Percentiles rank a stretch among this genome's conserved stretches.
These are phyloP conservation scores for Seira sanloemensis DNA, from an alignment of 2,888 invertebrate species.

Conservation along the genomic window DNA sequence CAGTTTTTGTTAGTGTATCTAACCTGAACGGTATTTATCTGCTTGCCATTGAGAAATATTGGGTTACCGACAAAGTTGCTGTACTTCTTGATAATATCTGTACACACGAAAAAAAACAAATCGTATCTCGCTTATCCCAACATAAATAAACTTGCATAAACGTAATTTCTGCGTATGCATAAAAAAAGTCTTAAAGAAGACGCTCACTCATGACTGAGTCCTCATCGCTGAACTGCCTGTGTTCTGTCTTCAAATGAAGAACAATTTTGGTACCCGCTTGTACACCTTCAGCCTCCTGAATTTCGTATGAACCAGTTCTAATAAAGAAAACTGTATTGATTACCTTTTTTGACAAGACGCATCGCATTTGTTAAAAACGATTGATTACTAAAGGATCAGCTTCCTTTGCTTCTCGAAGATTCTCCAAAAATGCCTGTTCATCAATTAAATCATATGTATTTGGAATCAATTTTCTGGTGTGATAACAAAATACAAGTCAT, in stretches of 20 bases:
- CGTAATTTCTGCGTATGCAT: too few species aligned
- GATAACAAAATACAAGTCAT: too few species aligned
- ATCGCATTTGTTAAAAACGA: neutral
- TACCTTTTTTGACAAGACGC: slow-evolving; percentile 21
- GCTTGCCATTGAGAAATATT: slow-evolving; percentile 91
- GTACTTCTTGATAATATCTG: slow-evolving; percentile 94
- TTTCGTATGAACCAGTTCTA: slow-evolving; percentile 91
- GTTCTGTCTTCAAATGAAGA: slow-evolving; percentile 90
- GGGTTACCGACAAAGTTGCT: slow-evolving; percentile 98
- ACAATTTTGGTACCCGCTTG: slow-evolving; percentile 95
- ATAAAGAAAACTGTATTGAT: neutral
- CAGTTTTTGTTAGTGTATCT: slow-evolving; percentile 29
- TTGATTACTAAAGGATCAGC: slow-evolving; percentile 84
- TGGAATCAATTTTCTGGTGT: too few species aligned
- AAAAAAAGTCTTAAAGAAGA: neutral
- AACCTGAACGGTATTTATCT: slow-evolving; percentile 90
- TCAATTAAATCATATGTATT: neutral
- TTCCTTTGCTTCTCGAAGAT: slow-evolving; percentile 81
- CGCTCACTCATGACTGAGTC: slow-evolving; percentile 79
- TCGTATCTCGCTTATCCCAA: neutral
- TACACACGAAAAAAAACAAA: slow-evolving; percentile 64
- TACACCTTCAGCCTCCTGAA: slow-evolving; percentile 89
- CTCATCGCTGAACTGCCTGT: slow-evolving; percentile 93
- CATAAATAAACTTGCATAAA: neutral
- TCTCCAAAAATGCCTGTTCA: slow-evolving; percentile 90